Evolutionary conservation across 2,888 invertebrate genomes (phyloP).

Genomic region (Allophyes oxyacanthae): DNA sequence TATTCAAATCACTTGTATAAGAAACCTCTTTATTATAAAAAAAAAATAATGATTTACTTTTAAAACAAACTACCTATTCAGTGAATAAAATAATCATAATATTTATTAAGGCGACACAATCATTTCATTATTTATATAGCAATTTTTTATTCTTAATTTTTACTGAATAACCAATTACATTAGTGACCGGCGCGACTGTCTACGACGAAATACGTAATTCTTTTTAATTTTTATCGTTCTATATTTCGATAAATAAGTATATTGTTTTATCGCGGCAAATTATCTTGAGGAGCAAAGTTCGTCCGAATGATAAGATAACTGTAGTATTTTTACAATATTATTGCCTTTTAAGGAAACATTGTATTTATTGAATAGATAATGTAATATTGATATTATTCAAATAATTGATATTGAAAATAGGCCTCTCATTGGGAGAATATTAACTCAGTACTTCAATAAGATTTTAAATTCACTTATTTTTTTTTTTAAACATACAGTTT

Average conservation of each 20-base stretch:
- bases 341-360: constrained; percentile 36
- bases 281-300: constrained; percentile 58
- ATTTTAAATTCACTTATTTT: too few relatives aligned
- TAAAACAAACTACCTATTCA: neutral
- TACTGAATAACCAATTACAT: constrained; percentile 13
- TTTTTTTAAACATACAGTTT: too few relatives aligned
- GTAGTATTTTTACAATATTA: constrained; percentile 27
- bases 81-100: constrained; percentile 4
- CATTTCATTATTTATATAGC: constrained; percentile 2
- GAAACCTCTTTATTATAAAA: constrained; percentile 17
- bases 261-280: constrained; percentile 47
- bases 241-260: constrained; percentile 41
- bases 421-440: constrained; percentile 1
- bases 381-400: neutral
- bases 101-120: constrained; percentile 8
- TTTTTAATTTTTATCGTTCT: constrained; percentile 40
- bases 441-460: neutral
- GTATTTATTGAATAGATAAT: constrained; percentile 3
- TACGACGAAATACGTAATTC: constrained; percentile 48
- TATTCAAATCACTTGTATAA: too few relatives aligned
- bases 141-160: constrained; percentile 10
- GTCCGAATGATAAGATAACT: constrained; percentile 49
- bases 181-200: constrained; percentile 20
- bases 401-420: neutral
- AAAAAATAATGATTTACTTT: constrained; percentile 10